Conservation (phyloP, 2,113 vertebrate genomes). For the Passer domesticus region DNA sequence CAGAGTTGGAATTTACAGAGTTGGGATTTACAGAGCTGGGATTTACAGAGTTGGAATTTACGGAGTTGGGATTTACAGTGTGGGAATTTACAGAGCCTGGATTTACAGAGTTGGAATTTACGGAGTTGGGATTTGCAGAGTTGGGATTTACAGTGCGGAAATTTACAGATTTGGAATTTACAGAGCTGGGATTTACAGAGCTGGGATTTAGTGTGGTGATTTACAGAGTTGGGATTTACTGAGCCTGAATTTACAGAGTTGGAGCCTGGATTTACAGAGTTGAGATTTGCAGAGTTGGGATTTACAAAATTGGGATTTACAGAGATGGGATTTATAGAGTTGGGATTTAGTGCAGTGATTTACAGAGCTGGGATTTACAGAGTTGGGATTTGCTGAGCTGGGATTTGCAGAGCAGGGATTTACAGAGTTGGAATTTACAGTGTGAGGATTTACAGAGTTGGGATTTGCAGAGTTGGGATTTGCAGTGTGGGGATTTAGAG, state of each 20-base stretch:
- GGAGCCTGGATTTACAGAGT: too few species aligned
- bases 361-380: not conserved
- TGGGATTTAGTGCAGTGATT: not conserved
- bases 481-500: not conserved
- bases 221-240: not conserved
- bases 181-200: too few species aligned
- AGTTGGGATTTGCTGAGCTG: fast-evolving
- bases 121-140: not conserved
- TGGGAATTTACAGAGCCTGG: not conserved
- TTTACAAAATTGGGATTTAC: not conserved
- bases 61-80: too few species aligned
- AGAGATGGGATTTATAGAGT: not conserved
- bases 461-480: not conserved
- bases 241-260: too few species aligned
- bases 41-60: not conserved
- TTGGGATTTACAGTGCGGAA: not conserved
- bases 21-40: fast-evolving
- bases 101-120: too few species aligned
- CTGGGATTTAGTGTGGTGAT: not conserved
- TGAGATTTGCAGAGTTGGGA: too few species aligned
- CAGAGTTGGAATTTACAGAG: not conserved
- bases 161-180: not conserved
- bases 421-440: not conserved
- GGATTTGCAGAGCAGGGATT: not conserved
- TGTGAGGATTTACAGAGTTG: not conserved